A percentile compares a stretch with the other conserved stretches of the same genome.
Conservation (phyloP, 2,113 vertebrate genomes). For the Aspiorhynchus laticeps region DNA sequence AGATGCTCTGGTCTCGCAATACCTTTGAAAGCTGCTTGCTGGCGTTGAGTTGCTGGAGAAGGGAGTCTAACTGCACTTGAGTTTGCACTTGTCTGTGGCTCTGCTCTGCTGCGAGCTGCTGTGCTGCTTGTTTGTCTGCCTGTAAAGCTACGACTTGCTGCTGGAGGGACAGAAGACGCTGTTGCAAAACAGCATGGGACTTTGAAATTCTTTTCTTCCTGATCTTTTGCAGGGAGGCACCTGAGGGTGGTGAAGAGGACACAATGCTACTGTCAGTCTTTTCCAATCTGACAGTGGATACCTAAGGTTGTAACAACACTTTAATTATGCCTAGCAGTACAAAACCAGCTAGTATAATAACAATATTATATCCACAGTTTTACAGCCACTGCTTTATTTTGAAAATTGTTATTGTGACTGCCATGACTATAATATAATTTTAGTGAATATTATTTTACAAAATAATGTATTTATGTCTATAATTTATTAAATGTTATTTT, state of each 20-base stretch:
- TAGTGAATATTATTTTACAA: neutral
- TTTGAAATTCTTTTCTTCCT: slow-evolving; percentile 60
- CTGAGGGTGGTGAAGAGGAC: slow-evolving; percentile 10
- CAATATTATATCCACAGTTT: neutral
- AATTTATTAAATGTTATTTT: neutral
- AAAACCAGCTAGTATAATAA: neutral
- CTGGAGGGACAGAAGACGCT: slow-evolving; percentile 82
- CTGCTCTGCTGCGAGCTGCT: slow-evolving; percentile 73
- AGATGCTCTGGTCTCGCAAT: slow-evolving; percentile 54
- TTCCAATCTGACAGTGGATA: neutral
- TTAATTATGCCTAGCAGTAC: neutral
- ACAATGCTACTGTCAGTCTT: slow-evolving; percentile 2
- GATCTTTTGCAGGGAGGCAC: slow-evolving; percentile 64
- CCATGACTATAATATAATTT: neutral
- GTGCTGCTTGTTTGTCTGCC: slow-evolving; percentile 75
- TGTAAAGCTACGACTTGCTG: slow-evolving; percentile 79
- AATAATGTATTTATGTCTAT: neutral
- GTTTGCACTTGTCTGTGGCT: slow-evolving; percentile 79
- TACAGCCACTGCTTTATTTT: neutral
- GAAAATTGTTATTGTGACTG: neutral
- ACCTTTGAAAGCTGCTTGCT: slow-evolving; percentile 87
- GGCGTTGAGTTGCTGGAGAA: slow-evolving; percentile 79
- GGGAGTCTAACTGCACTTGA: slow-evolving; percentile 75
- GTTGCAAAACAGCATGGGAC: slow-evolving; percentile 68
- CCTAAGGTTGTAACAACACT: neutral